Evolutionary conservation across 2,797 vertebrate genomes (phyloP), one percentile per base, ranked within the genome.

Genomic region (Hybognathus amarus): DNA sequence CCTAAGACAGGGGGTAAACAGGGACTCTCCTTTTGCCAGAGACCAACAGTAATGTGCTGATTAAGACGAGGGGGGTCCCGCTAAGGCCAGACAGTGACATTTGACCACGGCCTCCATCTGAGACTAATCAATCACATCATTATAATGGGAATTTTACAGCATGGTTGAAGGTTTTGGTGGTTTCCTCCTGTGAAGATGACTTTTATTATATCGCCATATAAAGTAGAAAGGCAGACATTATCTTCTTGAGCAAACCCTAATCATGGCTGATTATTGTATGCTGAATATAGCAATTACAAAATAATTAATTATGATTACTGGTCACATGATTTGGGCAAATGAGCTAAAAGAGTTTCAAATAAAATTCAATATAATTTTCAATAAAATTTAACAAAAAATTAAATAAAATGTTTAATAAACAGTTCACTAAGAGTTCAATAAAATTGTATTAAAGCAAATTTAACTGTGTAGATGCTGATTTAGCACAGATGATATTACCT

Each of bases 11-110:
- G 74, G 27, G 64, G 77, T 77, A 86, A 73, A 79, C 84, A 82
- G 80, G 52, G 54, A 74, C 63, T 76, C 82, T 66, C 64, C 71
- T 40, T 77, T 77, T 83, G 69, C 69, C 70, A 52, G 52, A 86
- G 59, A 78, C 69, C 54, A 67, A 78, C 76, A 59, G 69, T 74
- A 75, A 79, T 69, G 52, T 54, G 69, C 63, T 79, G 17, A 63
- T 59, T 70, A 45, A 73, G 73, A 77, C 20, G 24, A 78, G 81
- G 83, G n/a, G 67, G 82, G 61, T 85, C 63, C 69, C 47, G 40
- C 79, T 80, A 73, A 83, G 87, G 56, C 82, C 80, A 86, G 70
- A 54, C 22, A 18, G 63, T 70, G 71, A 83, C 78, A 80, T 77
- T 71, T 71, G 70, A 84, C 79, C 17, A 84, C 20, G 17, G 40